phyloP scores from a whole-genome alignment of 2,113 vertebrate genomes.

The Erythrolamprus reginae region DNA sequence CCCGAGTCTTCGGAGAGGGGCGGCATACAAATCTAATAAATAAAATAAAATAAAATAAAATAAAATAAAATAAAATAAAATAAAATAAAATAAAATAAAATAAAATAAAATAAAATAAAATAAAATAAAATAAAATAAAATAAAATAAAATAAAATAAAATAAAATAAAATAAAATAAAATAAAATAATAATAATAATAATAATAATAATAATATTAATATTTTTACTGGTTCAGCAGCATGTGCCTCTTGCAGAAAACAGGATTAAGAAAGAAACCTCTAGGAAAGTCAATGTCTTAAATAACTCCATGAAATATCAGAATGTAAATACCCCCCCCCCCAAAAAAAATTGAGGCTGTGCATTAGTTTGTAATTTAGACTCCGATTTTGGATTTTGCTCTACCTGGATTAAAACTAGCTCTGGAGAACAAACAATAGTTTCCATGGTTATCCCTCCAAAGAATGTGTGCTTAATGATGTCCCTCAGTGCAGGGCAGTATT shows the following conservation, averaged over 20 bases:
- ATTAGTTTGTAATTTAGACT: not conserved
- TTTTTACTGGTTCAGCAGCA: not conserved
- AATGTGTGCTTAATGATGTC: not conserved
- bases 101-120: too few relatives aligned
- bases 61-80: too few relatives aligned
- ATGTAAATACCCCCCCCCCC: not conserved
- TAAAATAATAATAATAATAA: too few relatives aligned
- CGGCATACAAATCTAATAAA: too few relatives aligned
- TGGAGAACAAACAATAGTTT: not conserved
- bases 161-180: too few relatives aligned
- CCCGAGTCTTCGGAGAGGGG: too few relatives aligned
- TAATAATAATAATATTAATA: too few relatives aligned
- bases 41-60: too few relatives aligned
- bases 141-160: too few relatives aligned
- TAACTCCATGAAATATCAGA: not conserved
- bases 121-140: too few relatives aligned
- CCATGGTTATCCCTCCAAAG: not conserved
- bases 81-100: too few relatives aligned
- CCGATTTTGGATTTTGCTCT: not conserved
- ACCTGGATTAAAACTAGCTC: not conserved
- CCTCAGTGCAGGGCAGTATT: not conserved
- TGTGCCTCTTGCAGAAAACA: not conserved
- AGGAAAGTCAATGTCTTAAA: not conserved
- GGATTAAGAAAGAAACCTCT: not conserved
- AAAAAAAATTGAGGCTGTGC: not conserved